Evolutionary conservation across 2,888 invertebrate genomes (phyloP).

Genomic region (Drosophila vallismaia): DNA sequence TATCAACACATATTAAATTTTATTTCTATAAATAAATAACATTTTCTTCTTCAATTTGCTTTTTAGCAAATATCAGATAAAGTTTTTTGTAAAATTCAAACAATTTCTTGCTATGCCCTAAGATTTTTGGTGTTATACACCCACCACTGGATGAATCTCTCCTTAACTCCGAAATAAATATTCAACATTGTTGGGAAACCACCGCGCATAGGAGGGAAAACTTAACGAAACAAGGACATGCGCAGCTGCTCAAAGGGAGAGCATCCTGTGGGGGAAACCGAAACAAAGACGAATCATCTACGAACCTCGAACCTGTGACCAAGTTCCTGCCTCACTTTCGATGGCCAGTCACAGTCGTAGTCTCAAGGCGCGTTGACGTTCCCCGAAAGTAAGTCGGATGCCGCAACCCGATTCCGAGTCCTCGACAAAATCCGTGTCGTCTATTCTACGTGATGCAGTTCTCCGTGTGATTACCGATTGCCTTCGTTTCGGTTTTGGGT

Average conservation of each 20-base stretch:
- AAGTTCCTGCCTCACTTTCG: slow-evolving; percentile 61
- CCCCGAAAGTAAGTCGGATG: slow-evolving; percentile 42
- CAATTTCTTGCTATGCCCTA: not conserved
- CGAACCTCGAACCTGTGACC: slow-evolving; percentile 46
- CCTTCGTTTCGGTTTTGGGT: slow-evolving; percentile 24
- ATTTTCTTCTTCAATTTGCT: not conserved
- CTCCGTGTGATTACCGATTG: slow-evolving; percentile 20
- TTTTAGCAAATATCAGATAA: not conserved
- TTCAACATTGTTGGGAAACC: not conserved
- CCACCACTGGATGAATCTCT: slow-evolving; percentile 1
- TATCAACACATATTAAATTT: not conserved
- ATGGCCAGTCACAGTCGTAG: slow-evolving; percentile 81
- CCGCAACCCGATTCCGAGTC: slow-evolving; percentile 16
- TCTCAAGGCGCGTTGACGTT: slow-evolving; percentile 80
- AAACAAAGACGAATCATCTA: slow-evolving; percentile 5
- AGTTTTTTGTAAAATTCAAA: not conserved
- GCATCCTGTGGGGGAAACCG: slow-evolving; percentile 19
- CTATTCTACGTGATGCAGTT: slow-evolving; percentile 37
- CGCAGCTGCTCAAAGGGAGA: slow-evolving; percentile 1
- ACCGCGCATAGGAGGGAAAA: slow-evolving; percentile 20
- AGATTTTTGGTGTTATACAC: not conserved
- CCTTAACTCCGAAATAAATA: not conserved
- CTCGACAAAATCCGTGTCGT: slow-evolving; percentile 34
- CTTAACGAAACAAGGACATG: slow-evolving; percentile 53
- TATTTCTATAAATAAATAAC: not conserved